Conservation (phyloP, 2,888 invertebrate genomes). For the Suillia variegata region DNA sequence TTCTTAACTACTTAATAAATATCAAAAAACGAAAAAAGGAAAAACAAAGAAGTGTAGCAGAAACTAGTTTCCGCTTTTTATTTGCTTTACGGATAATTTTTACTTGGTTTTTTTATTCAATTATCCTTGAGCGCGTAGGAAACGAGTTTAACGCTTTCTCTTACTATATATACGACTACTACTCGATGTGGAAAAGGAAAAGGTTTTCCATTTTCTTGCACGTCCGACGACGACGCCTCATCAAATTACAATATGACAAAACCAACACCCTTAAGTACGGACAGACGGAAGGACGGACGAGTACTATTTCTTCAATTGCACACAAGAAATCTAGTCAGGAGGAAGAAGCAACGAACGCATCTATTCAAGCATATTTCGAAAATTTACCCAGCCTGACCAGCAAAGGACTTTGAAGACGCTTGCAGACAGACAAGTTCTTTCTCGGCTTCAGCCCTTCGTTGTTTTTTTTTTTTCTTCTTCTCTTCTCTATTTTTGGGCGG, state of each 20-base stretch:
- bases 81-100: slow-evolving; percentile 6
- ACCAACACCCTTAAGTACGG: neutral
- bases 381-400: neutral
- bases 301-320: neutral
- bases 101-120: slow-evolving; percentile 9
- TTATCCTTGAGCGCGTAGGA: slow-evolving; percentile 5
- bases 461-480: neutral
- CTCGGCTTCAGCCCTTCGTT: neutral
- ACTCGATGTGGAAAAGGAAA: neutral
- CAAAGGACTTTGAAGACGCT: too few relatives aligned
- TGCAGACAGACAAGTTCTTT: too few relatives aligned
- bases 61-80: slow-evolving; percentile 5
- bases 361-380: neutral
- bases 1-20: too few relatives aligned
- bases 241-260: slow-evolving; percentile 2
- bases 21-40: too few relatives aligned
- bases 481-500: neutral
- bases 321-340: too few relatives aligned
- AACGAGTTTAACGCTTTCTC: neutral
- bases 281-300: neutral
- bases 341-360: too few relatives aligned
- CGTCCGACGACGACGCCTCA: neutral
- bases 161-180: too few relatives aligned
- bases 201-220: neutral
- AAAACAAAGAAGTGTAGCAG: too few relatives aligned